Evolutionary conservation across 2,888 invertebrate species (phyloP).

Genomic region (Vesta saturnalis): DNA sequence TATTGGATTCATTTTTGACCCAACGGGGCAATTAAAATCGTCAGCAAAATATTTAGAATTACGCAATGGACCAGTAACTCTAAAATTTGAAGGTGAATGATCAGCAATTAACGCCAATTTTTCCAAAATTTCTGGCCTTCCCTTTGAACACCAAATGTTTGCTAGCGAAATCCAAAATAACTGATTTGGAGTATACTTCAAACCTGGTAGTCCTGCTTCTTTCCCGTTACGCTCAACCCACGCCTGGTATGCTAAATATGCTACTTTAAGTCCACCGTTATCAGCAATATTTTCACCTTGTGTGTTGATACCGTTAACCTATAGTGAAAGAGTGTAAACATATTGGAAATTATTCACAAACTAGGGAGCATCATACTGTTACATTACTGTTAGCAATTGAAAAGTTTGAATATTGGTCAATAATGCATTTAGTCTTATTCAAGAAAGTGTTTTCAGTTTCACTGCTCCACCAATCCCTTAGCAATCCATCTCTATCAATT

Average conservation of each 20-base stretch:
- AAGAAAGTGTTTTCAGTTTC: not conserved
- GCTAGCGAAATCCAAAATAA: slow-evolving; percentile 56
- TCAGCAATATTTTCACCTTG: slow-evolving; percentile 12
- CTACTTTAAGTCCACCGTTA: slow-evolving; percentile 34
- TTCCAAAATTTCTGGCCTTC: slow-evolving; percentile 26
- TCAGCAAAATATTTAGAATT: slow-evolving; percentile 1
- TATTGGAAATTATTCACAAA: not conserved
- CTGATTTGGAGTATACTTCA: slow-evolving; percentile 48
- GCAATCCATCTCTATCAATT: slow-evolving; percentile 10
- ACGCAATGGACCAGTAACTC: not conserved
- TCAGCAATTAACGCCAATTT: slow-evolving; percentile 24
- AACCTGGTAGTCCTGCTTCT: slow-evolving; percentile 49
- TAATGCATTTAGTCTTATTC: slow-evolving; percentile 81
- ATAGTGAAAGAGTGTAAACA: slow-evolving; percentile 59
- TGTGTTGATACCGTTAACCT: slow-evolving; percentile 54
- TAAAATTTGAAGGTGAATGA: slow-evolving; percentile 30
- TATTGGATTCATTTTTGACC: slow-evolving; percentile 6
- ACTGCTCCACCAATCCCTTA: slow-evolving; percentile 8
- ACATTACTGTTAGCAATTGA: slow-evolving; percentile 72
- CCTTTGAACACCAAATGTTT: slow-evolving; percentile 42
- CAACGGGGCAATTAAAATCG: slow-evolving; percentile 6
- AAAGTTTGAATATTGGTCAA: slow-evolving; percentile 89
- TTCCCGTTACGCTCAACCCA: slow-evolving; percentile 46
- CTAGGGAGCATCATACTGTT: slow-evolving; percentile 63
- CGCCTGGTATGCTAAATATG: slow-evolving; percentile 59